Evolutionary conservation across 2,888 invertebrate species (phyloP).

Genomic region (Crossocerus cetratus): DNA sequence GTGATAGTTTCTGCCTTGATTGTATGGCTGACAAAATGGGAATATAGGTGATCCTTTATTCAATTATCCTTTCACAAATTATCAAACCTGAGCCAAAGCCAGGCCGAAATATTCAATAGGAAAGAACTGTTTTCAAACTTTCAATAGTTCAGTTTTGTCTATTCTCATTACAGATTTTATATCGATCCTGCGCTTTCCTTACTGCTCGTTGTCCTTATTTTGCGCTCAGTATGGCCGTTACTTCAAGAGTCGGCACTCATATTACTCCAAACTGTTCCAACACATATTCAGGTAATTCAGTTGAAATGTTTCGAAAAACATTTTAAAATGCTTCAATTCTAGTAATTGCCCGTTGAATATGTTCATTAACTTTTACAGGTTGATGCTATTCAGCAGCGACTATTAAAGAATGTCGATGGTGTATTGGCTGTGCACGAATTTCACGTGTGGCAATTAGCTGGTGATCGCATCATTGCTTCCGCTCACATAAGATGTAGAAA

Average conservation of each 20-base stretch:
- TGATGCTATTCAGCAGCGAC: constrained; percentile 92
- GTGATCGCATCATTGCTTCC: constrained; percentile 97
- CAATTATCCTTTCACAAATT: not conserved
- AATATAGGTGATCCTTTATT: constrained; percentile 79
- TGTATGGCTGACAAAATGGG: constrained; percentile 89
- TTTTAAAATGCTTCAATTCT: not conserved
- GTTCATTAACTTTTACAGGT: constrained; percentile 78
- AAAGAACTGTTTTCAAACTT: too few relatives aligned
- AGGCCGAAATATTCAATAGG: too few relatives aligned
- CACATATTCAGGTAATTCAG: constrained; percentile 87
- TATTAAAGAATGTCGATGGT: constrained; percentile 94
- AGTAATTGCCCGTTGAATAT: not conserved
- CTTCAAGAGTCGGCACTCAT: constrained; percentile 96
- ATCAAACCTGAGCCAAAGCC: too few relatives aligned
- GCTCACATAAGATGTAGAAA: constrained; percentile 97
- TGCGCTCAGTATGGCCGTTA: constrained; percentile 94
- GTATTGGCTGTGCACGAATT: constrained; percentile 98
- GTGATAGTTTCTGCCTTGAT: constrained; percentile 91
- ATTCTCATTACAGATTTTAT: constrained; percentile 80
- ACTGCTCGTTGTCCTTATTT: constrained; percentile 90
- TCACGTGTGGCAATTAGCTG: constrained; percentile 98
- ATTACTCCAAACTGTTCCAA: constrained; percentile 98
- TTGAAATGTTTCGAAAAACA: not conserved
- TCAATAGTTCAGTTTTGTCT: not conserved
- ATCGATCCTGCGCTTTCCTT: constrained; percentile 97